Conservation (phyloP, 2,797 vertebrate species). For the Lepus oiostolus region DNA sequence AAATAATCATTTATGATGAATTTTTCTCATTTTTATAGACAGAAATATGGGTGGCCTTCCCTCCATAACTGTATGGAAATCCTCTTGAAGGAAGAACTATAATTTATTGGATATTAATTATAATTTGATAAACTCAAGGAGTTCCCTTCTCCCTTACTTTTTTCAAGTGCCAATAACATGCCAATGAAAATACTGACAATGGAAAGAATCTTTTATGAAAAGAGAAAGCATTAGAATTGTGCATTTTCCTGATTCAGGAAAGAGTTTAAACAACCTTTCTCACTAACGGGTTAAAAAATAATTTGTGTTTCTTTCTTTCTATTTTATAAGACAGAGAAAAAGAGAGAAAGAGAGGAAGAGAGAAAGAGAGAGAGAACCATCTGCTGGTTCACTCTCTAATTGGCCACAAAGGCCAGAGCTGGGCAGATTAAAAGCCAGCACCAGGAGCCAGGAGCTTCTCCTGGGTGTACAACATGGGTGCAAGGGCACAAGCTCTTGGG, state of each 20-base stretch:
- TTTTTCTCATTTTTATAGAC: not conserved
- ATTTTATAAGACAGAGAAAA: not conserved
- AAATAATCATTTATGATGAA: not conserved
- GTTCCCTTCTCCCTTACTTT: not conserved
- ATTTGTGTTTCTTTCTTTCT: not conserved
- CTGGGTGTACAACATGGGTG: no score
- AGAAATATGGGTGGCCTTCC: not conserved
- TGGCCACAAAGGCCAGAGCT: no score
- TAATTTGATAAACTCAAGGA: not conserved
- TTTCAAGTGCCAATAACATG: not conserved
- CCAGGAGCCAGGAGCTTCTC: no score
- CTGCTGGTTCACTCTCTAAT: no score
- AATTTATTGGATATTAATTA: not conserved
- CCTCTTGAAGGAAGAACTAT: not conserved
- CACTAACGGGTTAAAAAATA: not conserved
- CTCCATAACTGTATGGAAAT: not conserved
- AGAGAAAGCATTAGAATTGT: not conserved
- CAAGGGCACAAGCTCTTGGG: no score
- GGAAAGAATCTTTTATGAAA: not conserved
- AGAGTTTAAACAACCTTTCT: not conserved
- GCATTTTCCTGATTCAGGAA: not conserved
- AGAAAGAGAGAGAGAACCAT: no score
- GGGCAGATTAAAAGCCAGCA: no score
- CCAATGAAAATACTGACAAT: not conserved
- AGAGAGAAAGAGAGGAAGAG: no score